A percentile compares a stretch with the other conserved stretches of the same genome.
Evolutionary conservation across 2,888 invertebrate genomes (phyloP).

Genomic region (Scaeva pyrastri): DNA sequence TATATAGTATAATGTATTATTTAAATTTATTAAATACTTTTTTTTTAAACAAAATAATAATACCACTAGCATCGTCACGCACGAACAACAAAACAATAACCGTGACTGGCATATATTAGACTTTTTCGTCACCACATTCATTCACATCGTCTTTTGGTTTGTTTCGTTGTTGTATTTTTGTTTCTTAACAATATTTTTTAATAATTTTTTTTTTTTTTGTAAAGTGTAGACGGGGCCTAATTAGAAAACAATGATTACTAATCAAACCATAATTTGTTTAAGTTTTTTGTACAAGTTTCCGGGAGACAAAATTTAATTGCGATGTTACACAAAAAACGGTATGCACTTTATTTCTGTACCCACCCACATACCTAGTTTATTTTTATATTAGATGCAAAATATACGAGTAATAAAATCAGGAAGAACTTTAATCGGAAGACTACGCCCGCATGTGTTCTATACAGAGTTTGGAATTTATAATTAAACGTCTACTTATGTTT

Average conservation of each 20-base stretch:
- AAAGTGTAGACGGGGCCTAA: neutral
- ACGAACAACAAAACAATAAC: conserved; percentile 19
- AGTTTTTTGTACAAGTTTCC: conserved; percentile 26
- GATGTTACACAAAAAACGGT: neutral
- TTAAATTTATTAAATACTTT: neutral
- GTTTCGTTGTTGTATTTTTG: neutral
- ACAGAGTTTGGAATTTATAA: neutral
- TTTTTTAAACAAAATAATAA: neutral
- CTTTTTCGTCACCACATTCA: conserved; percentile 32
- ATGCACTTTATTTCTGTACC: neutral
- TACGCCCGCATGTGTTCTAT: neutral
- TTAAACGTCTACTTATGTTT: neutral
- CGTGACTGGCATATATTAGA: conserved; percentile 50
- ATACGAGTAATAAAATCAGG: neutral
- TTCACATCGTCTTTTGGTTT: conserved; percentile 1
- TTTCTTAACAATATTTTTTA: neutral
- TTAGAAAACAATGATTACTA: conserved; percentile 39
- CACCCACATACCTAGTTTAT: conserved; percentile 4
- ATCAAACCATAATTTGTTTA: conserved; percentile 33
- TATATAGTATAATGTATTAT: neutral
- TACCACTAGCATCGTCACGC: conserved; percentile 49
- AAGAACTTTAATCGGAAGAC: neutral
- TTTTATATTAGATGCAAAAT: neutral
- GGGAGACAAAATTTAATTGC: conserved; percentile 6
- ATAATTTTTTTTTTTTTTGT: conserved; percentile 2